phyloP scores from a whole-genome alignment of 2,797 vertebrate species.

The Danio aesculapii region DNA sequence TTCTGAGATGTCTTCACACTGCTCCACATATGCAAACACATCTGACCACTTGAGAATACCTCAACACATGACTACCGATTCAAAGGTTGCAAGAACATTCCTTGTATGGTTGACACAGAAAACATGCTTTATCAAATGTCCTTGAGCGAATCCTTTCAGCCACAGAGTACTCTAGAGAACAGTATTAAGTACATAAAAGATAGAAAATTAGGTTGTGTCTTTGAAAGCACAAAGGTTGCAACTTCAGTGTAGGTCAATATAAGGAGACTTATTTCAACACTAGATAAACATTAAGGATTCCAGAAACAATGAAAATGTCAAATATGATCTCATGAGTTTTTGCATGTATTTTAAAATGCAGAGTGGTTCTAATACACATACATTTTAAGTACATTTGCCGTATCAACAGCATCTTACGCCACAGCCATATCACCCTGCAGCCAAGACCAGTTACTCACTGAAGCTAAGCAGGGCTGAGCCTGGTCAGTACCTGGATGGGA shows the following conservation, averaged over 20 bases:
- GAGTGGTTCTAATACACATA: no score
- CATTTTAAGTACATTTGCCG: no score
- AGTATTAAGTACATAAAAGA: constrained; percentile 15
- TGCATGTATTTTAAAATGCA: no score
- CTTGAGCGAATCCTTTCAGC: constrained; percentile 6
- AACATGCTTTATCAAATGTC: background rate
- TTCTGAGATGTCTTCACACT: background rate
- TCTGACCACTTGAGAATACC: constrained; percentile 2
- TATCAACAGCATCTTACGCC: no score
- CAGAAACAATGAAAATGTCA: background rate
- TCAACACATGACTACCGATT: background rate
- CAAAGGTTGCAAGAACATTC: constrained; percentile 15
- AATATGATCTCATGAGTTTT: background rate
- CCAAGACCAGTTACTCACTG: no score
- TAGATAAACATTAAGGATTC: background rate
- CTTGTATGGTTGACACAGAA: constrained; percentile 1
- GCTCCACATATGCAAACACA: background rate
- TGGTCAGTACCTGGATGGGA: no score
- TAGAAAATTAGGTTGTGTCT: constrained; percentile 12
- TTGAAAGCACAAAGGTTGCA: constrained; percentile 8
- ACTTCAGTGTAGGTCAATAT: background rate
- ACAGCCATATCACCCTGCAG: no score
- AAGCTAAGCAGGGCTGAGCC: no score
- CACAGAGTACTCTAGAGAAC: constrained; percentile 2
- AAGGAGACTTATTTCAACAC: background rate